These are phyloP conservation scores for Eugnorisma glareosa DNA, from an alignment of 2,888 invertebrate genomes.

Conservation along the genomic window DNA sequence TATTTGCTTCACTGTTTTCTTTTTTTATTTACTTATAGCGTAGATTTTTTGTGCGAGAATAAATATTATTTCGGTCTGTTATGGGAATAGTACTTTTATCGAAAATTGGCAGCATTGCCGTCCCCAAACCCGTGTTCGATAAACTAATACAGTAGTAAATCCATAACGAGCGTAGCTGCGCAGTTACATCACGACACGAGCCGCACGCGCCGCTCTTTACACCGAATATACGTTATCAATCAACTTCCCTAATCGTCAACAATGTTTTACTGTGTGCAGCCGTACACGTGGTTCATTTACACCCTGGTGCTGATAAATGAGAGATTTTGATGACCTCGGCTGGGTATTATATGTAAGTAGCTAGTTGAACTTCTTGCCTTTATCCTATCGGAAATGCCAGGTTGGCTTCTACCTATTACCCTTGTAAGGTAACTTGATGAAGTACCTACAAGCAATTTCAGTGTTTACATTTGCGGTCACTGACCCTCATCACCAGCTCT, in stretches of 20 bases:
- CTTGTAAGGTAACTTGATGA: not conserved
- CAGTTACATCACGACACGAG: conserved; percentile 83
- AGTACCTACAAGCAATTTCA: not conserved
- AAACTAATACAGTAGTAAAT: conserved; percentile 53
- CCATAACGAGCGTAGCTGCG: conserved; percentile 76
- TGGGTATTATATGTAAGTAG: too few relatives aligned
- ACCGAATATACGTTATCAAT: conserved; percentile 56
- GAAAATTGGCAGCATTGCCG: conserved; percentile 33
- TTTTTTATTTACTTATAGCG: too few relatives aligned
- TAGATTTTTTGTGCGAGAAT: too few relatives aligned
- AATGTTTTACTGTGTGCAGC: conserved; percentile 14
- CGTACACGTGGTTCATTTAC: conserved; percentile 20
- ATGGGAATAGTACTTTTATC: not conserved
- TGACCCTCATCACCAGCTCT: not conserved
- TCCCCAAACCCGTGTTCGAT: conserved; percentile 24
- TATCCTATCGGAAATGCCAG: not conserved
- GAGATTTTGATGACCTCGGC: not conserved
- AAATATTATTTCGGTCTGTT: not conserved
- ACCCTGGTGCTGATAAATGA: not conserved
- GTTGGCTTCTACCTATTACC: not conserved
- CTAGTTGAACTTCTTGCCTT: not conserved
- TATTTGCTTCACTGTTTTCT: not conserved
- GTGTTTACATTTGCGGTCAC: not conserved
- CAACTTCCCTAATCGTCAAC: conserved; percentile 42
- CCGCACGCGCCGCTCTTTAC: conserved; percentile 78